Base-by-base conservation (phyloP, 2,797 vertebrate species). In the Odontamblyopus lacepedii region DNA sequence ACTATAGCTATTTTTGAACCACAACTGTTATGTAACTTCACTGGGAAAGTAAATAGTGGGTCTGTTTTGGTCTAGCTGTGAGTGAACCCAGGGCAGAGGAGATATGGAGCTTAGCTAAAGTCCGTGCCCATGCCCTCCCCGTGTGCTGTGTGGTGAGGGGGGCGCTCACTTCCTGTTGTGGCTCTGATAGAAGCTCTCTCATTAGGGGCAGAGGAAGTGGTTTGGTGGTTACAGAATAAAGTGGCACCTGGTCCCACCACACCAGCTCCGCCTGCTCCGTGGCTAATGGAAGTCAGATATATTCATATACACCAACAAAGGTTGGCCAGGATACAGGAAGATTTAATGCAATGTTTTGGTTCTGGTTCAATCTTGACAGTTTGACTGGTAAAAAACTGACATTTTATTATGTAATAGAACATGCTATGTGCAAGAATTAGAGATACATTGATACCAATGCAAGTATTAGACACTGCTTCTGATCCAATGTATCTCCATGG, bases 201-300 rank as follows among this genome's bases (percentile, higher is more conserved):
- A 72, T 72, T 72, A 72, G 60, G 19, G 48, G 18, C 19, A 51
- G 29, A 67, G 65, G 65, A 67, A 67, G 65, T 67, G 65, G 65
- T 55, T 51, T 55, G 65, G 65, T 55, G 65, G 48, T 67, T 67
- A 19, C 48, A 67, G 65, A 67, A 67, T 30, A 67, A 67, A 67
- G 65, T 67, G n/a, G 65, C 65, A 67, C 65, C 65, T 67, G 65
- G 65, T 67, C 50, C 27, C 50, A 35, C 65, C 50, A 5, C 67
- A 59, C 32, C 55, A 7, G 19, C 65, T 13, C 50, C 30, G 48
- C 48, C 51, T 13, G 29, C 50, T 16, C 48, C 13, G 15, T 7
- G 69, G 59, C n/a, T 6, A 35, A 67, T 67, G 9, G 23, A 6
- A 44, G 35, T 15, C 35, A 41, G 35, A 26, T 38, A 19, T n/a